Conservation (phyloP, 2,113 vertebrate species). For the Lampris incognitus region DNA sequence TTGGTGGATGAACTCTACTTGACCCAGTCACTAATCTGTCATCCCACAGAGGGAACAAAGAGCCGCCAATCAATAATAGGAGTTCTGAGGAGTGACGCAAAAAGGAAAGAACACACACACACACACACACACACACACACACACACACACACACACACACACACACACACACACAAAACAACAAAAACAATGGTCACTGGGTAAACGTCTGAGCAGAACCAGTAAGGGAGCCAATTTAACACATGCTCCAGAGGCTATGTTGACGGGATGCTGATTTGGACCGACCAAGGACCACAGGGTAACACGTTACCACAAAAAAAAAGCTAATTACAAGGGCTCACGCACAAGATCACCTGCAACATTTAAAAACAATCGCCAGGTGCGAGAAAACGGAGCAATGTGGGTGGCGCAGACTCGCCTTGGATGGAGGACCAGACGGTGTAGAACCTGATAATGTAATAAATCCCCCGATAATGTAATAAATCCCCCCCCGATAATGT, state of each 20-base stretch:
- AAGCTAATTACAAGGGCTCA: not conserved
- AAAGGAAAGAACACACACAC: slow-evolving; percentile 29
- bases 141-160: not conserved
- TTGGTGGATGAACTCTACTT: slow-evolving; percentile 58
- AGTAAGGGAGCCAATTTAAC: slow-evolving; percentile 19
- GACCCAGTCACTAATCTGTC: slow-evolving; percentile 77
- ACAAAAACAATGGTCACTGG: not conserved
- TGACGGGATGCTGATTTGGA: not conserved
- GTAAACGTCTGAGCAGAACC: slow-evolving; percentile 15
- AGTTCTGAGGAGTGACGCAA: slow-evolving; percentile 46
- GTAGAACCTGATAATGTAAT: no score
- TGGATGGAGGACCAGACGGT: no score
- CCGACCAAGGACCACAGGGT: not conserved
- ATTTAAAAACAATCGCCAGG: no score
- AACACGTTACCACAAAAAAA: not conserved
- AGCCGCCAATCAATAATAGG: slow-evolving; percentile 71
- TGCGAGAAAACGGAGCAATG: no score
- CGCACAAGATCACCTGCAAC: no score
- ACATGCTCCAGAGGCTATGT: not conserved
- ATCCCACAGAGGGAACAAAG: slow-evolving; percentile 72
- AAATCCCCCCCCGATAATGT: no score
- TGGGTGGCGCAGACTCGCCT: no score
- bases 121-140: no score
- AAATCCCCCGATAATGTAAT: no score
- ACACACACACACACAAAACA: not conserved